Conservation (phyloP, 1,140 invertebrate species). For the Formica exsecta region DNA sequence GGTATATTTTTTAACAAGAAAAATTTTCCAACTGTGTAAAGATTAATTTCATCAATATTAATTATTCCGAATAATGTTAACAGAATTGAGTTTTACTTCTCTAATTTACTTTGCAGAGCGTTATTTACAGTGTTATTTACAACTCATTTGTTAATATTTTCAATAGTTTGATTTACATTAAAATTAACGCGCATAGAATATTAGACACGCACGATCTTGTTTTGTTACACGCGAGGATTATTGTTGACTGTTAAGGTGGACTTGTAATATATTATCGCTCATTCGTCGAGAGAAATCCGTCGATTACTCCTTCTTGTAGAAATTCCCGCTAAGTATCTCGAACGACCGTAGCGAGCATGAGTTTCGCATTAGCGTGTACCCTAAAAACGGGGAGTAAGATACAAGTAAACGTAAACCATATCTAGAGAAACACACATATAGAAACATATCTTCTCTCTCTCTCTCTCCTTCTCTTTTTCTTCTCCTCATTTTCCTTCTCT, state of each 20-base stretch:
- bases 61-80: neutral
- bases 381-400: slow-evolving; percentile 43
- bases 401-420: slow-evolving; percentile 69
- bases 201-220: neutral
- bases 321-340: slow-evolving; percentile 47
- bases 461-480: no score
- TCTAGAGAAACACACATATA: slow-evolving; percentile 70
- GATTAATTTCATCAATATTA: neutral
- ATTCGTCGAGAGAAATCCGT: slow-evolving; percentile 43
- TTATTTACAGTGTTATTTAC: neutral
- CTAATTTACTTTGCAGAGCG: neutral
- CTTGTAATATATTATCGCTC: slow-evolving; percentile 35
- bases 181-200: neutral
- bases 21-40: no score
- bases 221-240: slow-evolving; percentile 37
- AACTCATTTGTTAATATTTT: slow-evolving; percentile 21
- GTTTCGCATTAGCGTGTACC: slow-evolving; percentile 57
- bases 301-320: slow-evolving; percentile 27
- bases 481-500: neutral
- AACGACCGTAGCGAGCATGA: slow-evolving; percentile 50
- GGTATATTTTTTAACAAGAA: no score
- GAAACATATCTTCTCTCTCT: slow-evolving; percentile 50
- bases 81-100: neutral
- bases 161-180: neutral
- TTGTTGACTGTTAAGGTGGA: slow-evolving; percentile 50